Evolutionary conservation across 2,113 vertebrate species (phyloP).

Genomic region (Clarias magur): DNA sequence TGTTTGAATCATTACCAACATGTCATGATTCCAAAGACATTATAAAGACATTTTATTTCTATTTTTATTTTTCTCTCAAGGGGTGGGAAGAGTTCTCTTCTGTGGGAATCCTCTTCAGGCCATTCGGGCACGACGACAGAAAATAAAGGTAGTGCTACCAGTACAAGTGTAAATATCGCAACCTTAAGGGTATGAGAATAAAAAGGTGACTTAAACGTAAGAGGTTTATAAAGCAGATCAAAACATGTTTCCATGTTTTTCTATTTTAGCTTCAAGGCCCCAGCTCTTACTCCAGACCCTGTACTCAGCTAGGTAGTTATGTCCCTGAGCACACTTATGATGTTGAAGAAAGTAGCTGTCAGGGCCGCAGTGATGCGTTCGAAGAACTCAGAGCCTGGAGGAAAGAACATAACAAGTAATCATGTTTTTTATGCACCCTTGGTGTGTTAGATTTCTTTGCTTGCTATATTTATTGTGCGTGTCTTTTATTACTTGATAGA

Average conservation of each 20-base stretch:
- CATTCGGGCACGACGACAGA: conserved; percentile 77
- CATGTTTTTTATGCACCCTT: neutral
- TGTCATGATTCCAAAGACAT: too few species aligned
- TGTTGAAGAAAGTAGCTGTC: conserved; percentile 57
- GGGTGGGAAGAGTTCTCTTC: conserved; percentile 76
- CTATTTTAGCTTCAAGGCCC: conserved; percentile 12
- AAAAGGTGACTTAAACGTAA: neutral
- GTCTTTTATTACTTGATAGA: conserved; percentile 62
- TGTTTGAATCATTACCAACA: too few species aligned
- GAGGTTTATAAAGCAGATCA: neutral
- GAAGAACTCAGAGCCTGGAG: conserved; percentile 68
- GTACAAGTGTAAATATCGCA: neutral
- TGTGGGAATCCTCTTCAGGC: conserved; percentile 90
- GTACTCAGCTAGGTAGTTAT: conserved; percentile 55
- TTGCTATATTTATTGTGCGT: neutral
- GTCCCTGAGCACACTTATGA: conserved; percentile 62
- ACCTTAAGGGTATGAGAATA: neutral
- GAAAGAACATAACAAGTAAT: conserved; percentile 75
- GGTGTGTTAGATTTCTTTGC: conserved; percentile 6
- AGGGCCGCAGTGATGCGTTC: conserved; percentile 64
- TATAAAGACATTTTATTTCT: neutral
- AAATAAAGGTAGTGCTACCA: conserved; percentile 69
- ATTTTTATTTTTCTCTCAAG: conserved; percentile 66
- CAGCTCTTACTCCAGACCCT: conserved; percentile 36
- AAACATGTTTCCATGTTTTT: neutral